Base-by-base conservation (phyloP, 2,888 invertebrate genomes). In the Noctua comes region DNA sequence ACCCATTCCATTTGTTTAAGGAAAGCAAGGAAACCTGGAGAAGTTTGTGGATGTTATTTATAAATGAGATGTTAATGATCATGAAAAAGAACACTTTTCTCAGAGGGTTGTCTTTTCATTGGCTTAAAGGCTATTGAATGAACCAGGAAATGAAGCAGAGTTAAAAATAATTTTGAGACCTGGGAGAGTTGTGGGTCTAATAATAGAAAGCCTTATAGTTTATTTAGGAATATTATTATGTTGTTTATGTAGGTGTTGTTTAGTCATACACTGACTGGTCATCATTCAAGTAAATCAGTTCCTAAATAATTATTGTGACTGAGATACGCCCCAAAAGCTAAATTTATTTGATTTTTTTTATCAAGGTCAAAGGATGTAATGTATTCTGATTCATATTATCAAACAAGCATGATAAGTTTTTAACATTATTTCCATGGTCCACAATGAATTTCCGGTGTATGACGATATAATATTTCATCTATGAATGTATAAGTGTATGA, bases 1-100 rank as follows among this genome's bases (percentile, higher is more conserved):
- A 98, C 97, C 93, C 97, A 97, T 92, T 98, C 98, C 92, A 98
- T 98, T 90, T 98, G 97, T 88, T 98, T 97, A 3, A 98, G 97
- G 91, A 98, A 98, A 81, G 97, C 97, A 68, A 98, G 93, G 91
- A 99, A 98, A 95, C 98, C 98, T 98, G 82, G 83, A 91, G 77
- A 40, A 71, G 7, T 27, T n/a, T 8, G 16, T 5, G 4, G 64
- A 46, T 64, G 0, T 66, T 48, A 48, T 27, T 54, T 31, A n/a
- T 1, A 0, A 51, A 16, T 4, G 4, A 46, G 43, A 43, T 36
- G 1, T 77, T 51, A 1, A 8, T 11, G 24, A 21, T 43, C 3
- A 48, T 31, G 31, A 21, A 51, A 65, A 27, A 3, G 2, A 0
- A 2, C 6, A 18, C 1, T 65, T 65, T 65, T 24, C 40, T 6